Percentiles rank a stretch among this genome's conserved stretches.
Conservation (phyloP, 1,140 invertebrate genomes). For the Mizuhopecten yessoensis region DNA sequence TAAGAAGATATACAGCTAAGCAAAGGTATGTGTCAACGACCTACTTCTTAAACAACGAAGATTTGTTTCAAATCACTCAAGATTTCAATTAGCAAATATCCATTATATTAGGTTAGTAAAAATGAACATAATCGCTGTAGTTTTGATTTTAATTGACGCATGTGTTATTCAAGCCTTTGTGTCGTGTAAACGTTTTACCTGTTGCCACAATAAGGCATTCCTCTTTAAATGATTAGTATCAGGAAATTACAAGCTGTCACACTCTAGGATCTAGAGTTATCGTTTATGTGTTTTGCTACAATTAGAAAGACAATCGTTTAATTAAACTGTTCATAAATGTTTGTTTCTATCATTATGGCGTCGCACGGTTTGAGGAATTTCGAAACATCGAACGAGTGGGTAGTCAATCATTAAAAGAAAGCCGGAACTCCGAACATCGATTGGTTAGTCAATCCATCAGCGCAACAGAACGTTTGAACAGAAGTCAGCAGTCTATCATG, state of each 20-base stretch:
- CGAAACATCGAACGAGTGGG: neutral
- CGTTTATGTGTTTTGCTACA: too few species aligned
- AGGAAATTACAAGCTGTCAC: too few species aligned
- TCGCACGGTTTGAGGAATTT: neutral
- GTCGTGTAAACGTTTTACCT: too few species aligned
- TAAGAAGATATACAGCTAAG: neutral
- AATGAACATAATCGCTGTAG: too few species aligned
- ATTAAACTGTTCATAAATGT: too few species aligned
- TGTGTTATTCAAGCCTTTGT: too few species aligned
- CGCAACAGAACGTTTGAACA: neutral
- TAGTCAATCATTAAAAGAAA: neutral
- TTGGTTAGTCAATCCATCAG: neutral
- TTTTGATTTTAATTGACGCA: too few species aligned
- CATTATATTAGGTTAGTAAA: neutral
- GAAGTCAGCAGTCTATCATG: neutral
- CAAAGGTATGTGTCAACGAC: neutral
- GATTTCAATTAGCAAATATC: neutral
- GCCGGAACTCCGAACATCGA: neutral
- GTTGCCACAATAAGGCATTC: too few species aligned
- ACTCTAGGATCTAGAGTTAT: too few species aligned
- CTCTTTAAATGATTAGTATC: too few species aligned
- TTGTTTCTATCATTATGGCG: too few species aligned
- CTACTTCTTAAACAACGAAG: neutral
- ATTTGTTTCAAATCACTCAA: neutral
- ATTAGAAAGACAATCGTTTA: too few species aligned